phyloP scores from a whole-genome alignment of 2,888 invertebrate genomes.

The Creontiades dilutus region DNA sequence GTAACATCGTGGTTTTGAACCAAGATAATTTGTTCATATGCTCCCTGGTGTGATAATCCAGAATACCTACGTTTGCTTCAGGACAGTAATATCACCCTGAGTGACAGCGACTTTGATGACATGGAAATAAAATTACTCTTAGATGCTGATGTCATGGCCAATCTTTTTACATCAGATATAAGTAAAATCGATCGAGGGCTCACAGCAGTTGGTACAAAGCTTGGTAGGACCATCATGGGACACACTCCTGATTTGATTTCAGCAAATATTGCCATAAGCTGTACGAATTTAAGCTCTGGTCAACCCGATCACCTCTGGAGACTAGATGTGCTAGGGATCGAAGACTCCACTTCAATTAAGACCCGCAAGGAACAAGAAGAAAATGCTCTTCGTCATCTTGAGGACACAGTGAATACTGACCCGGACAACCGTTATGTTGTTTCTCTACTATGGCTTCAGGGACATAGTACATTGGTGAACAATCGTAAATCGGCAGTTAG shows the following conservation, averaged over 20 bases:
- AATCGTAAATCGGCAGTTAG: slow-evolving; percentile 76
- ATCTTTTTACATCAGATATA: slow-evolving; percentile 15
- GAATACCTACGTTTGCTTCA: background rate
- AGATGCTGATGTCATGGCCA: slow-evolving; percentile 39
- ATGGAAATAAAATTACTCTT: slow-evolving; percentile 44
- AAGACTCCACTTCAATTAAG: slow-evolving; percentile 57
- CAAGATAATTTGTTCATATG: slow-evolving; percentile 33
- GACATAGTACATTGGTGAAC: slow-evolving; percentile 76
- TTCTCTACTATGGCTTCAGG: slow-evolving; percentile 77
- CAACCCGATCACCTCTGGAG: slow-evolving; percentile 65
- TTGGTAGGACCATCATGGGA: slow-evolving; percentile 64
- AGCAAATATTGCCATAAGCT: background rate
- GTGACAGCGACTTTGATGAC: slow-evolving; percentile 13
- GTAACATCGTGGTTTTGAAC: background rate
- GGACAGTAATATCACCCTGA: slow-evolving; percentile 2
- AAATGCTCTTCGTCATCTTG: slow-evolving; percentile 64
- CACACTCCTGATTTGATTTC: background rate
- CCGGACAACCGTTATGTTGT: slow-evolving; percentile 77
- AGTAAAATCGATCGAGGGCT: slow-evolving; percentile 13
- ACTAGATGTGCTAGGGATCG: slow-evolving; percentile 72
- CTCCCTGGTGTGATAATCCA: background rate
- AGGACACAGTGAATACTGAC: slow-evolving; percentile 75
- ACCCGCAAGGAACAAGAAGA: slow-evolving; percentile 38
- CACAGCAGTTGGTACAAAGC: slow-evolving; percentile 28
- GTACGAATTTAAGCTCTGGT: background rate